A percentile compares a stretch with the other conserved stretches of the same genome.
Evolutionary conservation across 2,888 invertebrate species (phyloP).

Genomic region (Priocnemis perturbator): DNA sequence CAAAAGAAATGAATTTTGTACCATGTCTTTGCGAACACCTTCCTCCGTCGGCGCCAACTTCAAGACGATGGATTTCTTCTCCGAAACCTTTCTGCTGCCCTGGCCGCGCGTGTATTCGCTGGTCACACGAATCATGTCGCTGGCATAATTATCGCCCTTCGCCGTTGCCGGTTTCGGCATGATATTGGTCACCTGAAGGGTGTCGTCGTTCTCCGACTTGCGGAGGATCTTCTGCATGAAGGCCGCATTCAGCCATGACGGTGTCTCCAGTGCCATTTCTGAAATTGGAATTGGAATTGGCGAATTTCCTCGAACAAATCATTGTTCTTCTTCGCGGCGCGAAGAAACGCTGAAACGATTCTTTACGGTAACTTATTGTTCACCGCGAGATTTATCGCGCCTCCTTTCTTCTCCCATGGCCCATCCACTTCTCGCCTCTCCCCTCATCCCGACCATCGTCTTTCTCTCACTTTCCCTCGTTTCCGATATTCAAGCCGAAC

Average conservation of each 20-base stretch:
- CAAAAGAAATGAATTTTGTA: too few species aligned
- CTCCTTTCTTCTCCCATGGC: constrained; percentile 18
- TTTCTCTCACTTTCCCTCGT: constrained; percentile 8
- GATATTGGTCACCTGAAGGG: constrained; percentile 61
- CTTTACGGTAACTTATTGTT: constrained; percentile 60
- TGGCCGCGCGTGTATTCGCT: constrained; percentile 52
- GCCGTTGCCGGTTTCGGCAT: constrained; percentile 63
- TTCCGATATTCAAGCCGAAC: constrained; percentile 41
- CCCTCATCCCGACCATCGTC: not conserved
- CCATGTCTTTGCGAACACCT: constrained; percentile 71
- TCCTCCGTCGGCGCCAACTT: constrained; percentile 73
- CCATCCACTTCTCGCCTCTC: not conserved
- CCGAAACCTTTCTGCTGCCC: constrained; percentile 40
- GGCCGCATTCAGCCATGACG: constrained; percentile 62
- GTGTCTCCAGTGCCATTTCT: constrained; percentile 58
- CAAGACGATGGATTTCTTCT: constrained; percentile 62
- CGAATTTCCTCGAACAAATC: constrained; percentile 60
- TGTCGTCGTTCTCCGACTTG: constrained; percentile 56
- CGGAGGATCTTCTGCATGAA: constrained; percentile 64
- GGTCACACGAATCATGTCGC: constrained; percentile 66
- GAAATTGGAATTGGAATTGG: constrained; percentile 60
- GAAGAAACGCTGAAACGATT: constrained; percentile 55
- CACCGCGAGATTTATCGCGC: constrained; percentile 53
- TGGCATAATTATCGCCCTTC: constrained; percentile 72
- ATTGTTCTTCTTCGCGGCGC: constrained; percentile 49